phyloP scores from a whole-genome alignment of 2,113 vertebrate species.

The Apodemus speciosus region DNA sequence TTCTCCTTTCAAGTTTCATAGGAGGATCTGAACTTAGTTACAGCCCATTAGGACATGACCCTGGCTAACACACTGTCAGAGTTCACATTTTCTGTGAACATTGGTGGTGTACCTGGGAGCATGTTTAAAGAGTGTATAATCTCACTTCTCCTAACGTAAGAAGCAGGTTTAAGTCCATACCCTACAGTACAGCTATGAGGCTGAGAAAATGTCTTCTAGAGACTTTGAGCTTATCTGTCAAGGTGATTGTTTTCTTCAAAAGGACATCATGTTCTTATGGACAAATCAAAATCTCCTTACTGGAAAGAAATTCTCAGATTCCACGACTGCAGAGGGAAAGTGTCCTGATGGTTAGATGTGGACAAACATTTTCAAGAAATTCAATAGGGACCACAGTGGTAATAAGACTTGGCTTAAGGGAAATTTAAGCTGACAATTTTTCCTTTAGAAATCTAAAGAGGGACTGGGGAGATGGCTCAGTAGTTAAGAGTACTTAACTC shows the following conservation, averaged over 20 bases:
- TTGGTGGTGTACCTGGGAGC: not conserved
- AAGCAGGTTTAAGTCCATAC: not conserved
- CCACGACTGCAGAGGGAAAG: not conserved
- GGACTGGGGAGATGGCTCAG: not conserved
- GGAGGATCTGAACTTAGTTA: not conserved
- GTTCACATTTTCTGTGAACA: constrained; percentile 5
- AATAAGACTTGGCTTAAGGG: constrained; percentile 32
- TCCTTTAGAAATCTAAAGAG: not conserved
- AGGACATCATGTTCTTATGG: not conserved
- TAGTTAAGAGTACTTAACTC: not conserved
- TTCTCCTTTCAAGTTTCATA: not conserved
- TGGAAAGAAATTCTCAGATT: constrained; percentile 4
- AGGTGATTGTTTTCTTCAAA: not conserved
- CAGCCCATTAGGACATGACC: not conserved
- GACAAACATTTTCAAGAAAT: constrained; percentile 7
- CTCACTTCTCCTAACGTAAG: not conserved
- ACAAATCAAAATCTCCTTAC: not conserved
- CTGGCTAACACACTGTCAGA: not conserved
- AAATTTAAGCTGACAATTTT: constrained; percentile 15
- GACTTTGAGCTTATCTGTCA: not conserved
- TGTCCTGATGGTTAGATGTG: not conserved
- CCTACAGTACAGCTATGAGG: not conserved
- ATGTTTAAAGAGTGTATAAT: not conserved
- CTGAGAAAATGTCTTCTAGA: not conserved
- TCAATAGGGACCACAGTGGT: not conserved